Evolutionary conservation across 1,140 invertebrate species (phyloP), one percentile per base, ranked within the genome.

Genomic region (Heliconius congener): DNA sequence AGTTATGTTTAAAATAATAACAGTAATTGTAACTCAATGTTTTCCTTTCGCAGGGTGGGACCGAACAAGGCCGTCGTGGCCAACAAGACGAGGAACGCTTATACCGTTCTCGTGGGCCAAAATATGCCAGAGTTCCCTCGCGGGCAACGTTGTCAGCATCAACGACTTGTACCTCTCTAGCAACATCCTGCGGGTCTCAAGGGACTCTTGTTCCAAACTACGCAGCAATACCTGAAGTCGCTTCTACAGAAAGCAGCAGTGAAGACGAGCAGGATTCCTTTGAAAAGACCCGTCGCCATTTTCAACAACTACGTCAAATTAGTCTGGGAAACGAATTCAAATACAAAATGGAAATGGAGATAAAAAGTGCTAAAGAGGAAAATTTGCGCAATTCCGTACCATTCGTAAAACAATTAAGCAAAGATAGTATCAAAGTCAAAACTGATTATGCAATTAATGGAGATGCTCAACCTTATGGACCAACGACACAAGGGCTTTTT

Each of bases 271-370:
- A 91, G 70, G 91, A 93, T 78, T 91, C 91, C 30, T 95, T 94
- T 80, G 93, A 95, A 79, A 91, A 93, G 74, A 94, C 93, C 11
- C 87, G 94, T 39, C 90, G 91, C 6, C 94, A 95, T 82, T 95
- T 95, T 81, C 94, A 95, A 86, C 93, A 95, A 75, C 82, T 94
- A 72, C 89, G 93, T 13, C 93, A 95, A 82, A 95, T 94, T 80
- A 95, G 94, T 84, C 86, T 95, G 77, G 93, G 93, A 37, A 94
- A 94, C 90, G 91, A 93, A 78, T 93, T 91, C 77, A 95, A 95
- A 84, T 95, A 94, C 88, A 95, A 95, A 83, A 94, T 95, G 93
- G 95, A 96, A 87, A 96, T 96, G 95, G 95, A 96, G 86, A 95
- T 95, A n/a, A 95, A 95, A 86, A 95, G 94, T 78, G 91, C 88